Percentiles rank a stretch among this genome's conserved stretches.
These are phyloP conservation scores for Hybognathus amarus DNA, from an alignment of 2,797 vertebrate genomes.

Conservation along the genomic window DNA sequence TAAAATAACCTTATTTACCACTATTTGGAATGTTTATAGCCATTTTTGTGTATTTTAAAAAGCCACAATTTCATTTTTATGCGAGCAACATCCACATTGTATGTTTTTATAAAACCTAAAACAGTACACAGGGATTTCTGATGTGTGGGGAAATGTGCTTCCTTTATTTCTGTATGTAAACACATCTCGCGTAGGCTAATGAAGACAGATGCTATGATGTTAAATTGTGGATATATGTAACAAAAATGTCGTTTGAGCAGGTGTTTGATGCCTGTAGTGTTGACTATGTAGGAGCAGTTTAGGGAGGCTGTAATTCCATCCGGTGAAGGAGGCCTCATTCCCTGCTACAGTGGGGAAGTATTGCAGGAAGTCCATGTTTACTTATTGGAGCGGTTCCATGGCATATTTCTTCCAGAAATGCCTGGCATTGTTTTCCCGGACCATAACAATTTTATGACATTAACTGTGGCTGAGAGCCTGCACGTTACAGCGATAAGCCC, in stretches of 20 bases:
- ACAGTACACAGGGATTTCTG: not conserved
- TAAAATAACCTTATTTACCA: constrained; percentile 50
- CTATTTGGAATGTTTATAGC: constrained; percentile 22
- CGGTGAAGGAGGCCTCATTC: constrained; percentile 61
- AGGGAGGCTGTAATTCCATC: constrained; percentile 21
- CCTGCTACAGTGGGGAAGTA: constrained; percentile 68
- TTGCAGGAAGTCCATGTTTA: constrained; percentile 76
- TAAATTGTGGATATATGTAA: not conserved
- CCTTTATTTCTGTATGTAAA: not conserved
- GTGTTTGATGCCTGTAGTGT: constrained; percentile 36
- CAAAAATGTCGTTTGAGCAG: not conserved
- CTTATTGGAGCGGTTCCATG: constrained; percentile 66
- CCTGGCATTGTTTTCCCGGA: constrained; percentile 67
- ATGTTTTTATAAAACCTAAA: not conserved
- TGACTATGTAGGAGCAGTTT: constrained; percentile 16
- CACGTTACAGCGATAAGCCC: constrained; percentile 29
- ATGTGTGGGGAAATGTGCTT: not conserved
- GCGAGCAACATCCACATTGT: not conserved
- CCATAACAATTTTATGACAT: constrained; percentile 62
- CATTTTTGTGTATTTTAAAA: constrained; percentile 17
- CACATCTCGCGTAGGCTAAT: not conserved
- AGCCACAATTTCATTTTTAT: not conserved
- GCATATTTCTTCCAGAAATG: constrained; percentile 67
- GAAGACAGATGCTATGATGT: not conserved
- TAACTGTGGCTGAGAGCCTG: constrained; percentile 38